Conservation (phyloP, 1,140 invertebrate species). For the Aphelenchoides besseyi region DNA sequence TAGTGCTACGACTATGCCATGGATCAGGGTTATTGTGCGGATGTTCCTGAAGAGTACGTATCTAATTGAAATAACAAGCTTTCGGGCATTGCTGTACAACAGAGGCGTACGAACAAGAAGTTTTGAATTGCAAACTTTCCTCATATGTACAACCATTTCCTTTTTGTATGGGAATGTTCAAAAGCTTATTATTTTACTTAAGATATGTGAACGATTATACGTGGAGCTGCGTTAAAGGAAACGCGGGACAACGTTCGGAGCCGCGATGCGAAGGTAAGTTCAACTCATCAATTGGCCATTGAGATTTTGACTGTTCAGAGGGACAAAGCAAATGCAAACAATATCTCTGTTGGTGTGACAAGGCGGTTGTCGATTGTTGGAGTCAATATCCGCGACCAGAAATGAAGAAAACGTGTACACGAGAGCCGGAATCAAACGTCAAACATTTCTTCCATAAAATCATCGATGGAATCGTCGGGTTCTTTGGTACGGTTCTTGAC, state of each 20-base stretch:
- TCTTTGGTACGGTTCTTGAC: neutral
- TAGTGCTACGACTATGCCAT: no score
- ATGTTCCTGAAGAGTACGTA: neutral
- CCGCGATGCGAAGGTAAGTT: neutral
- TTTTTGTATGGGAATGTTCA: no score
- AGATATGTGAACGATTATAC: conserved; percentile 33
- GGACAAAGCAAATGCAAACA: conserved; percentile 24
- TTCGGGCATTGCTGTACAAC: no score
- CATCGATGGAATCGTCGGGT: neutral
- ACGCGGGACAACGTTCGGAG: conserved; percentile 1
- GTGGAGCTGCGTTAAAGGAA: conserved; percentile 12
- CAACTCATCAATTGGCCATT: neutral
- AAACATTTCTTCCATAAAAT: neutral
- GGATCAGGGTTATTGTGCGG: neutral
- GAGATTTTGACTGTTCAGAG: neutral
- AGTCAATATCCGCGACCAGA: conserved; percentile 20
- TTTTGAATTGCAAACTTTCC: no score
- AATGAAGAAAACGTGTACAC: conserved; percentile 23
- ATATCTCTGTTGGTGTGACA: conserved; percentile 25
- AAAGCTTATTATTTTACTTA: no score
- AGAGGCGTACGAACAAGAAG: no score
- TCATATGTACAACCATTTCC: no score
- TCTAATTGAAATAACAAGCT: no score
- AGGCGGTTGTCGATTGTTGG: conserved; percentile 28
- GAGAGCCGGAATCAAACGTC: conserved; percentile 10